These are phyloP conservation scores for Nomada fucata DNA, from an alignment of 2,888 invertebrate genomes.

Conservation along the genomic window DNA sequence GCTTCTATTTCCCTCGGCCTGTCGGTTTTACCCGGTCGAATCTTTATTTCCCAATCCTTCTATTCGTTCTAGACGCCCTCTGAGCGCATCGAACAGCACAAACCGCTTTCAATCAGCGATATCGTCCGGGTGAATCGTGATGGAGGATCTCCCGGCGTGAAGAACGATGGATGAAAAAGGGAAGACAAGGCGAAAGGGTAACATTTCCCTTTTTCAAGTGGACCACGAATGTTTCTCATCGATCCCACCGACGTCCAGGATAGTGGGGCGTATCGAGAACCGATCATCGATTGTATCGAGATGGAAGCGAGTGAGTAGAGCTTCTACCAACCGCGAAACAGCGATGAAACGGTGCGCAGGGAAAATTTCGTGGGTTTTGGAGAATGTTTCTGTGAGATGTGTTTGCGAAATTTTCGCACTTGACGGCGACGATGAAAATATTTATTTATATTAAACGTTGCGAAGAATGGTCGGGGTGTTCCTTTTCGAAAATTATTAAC, in stretches of 20 bases:
- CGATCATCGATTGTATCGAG: constrained; percentile 58
- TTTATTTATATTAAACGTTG: not conserved
- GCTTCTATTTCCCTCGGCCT: constrained; percentile 5
- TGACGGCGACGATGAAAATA: too few species aligned
- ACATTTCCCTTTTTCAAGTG: constrained; percentile 26
- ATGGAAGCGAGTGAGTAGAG: constrained; percentile 45
- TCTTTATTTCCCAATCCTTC: constrained; percentile 15
- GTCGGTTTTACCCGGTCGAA: not conserved
- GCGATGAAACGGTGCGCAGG: constrained; percentile 16
- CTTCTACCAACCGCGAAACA: not conserved
- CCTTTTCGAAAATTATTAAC: too few species aligned
- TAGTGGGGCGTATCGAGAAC: constrained; percentile 44
- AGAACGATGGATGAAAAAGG: constrained; percentile 24
- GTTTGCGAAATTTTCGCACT: not conserved
- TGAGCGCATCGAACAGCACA: constrained; percentile 14
- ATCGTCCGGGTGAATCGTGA: constrained; percentile 21
- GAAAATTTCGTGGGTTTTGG: constrained; percentile 9
- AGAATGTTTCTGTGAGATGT: constrained; percentile 4
- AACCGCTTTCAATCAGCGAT: constrained; percentile 57
- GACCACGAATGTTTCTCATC: constrained; percentile 33
- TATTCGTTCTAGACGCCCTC: constrained; percentile 8
- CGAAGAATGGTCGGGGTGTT: too few species aligned
- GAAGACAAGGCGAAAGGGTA: constrained; percentile 27
- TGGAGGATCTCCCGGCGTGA: constrained; percentile 20
- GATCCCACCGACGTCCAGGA: constrained; percentile 1